Conservation (phyloP, 2,888 invertebrate genomes). For the Epistrophe grossulariae region DNA sequence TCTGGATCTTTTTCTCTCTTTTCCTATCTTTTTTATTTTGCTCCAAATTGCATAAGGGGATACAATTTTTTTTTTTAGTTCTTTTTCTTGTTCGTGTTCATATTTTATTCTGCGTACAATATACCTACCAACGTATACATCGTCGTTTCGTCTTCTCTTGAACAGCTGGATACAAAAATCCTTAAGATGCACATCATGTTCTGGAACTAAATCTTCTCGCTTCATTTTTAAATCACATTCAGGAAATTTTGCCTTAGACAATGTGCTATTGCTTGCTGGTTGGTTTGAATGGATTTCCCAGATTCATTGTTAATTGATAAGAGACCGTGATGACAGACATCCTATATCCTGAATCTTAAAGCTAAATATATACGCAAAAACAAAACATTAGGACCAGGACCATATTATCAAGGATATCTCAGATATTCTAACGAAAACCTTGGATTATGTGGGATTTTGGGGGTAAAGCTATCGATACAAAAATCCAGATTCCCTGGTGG, state of each 20-base stretch:
- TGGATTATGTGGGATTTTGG: conserved; percentile 33
- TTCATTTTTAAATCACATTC: conserved; percentile 61
- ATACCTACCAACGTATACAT: background rate
- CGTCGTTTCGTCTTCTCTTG: background rate
- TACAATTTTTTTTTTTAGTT: conserved; percentile 19
- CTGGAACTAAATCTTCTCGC: conserved; percentile 69
- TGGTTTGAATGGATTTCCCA: background rate
- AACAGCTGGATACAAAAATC: conserved; percentile 69
- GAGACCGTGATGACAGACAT: background rate
- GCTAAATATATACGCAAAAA: background rate
- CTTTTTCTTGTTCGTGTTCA: conserved; percentile 35
- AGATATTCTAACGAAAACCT: conserved; percentile 18
- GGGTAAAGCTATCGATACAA: background rate
- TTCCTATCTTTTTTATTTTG: conserved; percentile 13
- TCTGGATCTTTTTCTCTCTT: conserved; percentile 26
- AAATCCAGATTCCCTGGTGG: conserved; percentile 7
- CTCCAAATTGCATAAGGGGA: conserved; percentile 42
- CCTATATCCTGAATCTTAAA: conserved; percentile 5
- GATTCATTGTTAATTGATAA: conserved; percentile 41
- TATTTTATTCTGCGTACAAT: conserved; percentile 40
- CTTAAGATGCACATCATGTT: conserved; percentile 67
- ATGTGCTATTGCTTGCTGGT: conserved; percentile 46
- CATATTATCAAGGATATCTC: conserved; percentile 15
- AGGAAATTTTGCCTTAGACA: background rate
- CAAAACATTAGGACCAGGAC: background rate